Evolutionary conservation across 2,113 vertebrate genomes (phyloP).

Genomic region (Saccopteryx bilineata): DNA sequence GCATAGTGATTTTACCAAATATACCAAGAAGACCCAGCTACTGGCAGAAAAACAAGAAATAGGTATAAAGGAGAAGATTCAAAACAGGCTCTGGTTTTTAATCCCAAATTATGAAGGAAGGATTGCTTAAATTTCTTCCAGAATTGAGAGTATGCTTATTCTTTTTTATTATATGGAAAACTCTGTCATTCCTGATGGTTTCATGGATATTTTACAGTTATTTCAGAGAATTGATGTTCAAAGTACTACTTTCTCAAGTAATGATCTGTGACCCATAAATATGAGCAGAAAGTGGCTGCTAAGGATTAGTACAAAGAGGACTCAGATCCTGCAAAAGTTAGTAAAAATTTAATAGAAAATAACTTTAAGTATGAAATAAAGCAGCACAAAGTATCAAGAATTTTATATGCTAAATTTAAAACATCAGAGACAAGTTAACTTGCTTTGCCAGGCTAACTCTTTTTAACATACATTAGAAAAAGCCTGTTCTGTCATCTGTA

Average conservation of each 20-base stretch:
- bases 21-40: not conserved
- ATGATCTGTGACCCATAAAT: constrained; percentile 64
- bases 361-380: constrained; percentile 34
- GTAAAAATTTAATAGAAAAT: constrained; percentile 51
- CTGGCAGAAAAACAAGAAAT: constrained; percentile 9
- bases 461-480: constrained; percentile 49
- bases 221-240: constrained; percentile 52
- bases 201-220: constrained; percentile 17
- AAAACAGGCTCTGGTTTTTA: not conserved
- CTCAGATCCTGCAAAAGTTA: constrained; percentile 32
- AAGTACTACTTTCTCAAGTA: constrained; percentile 13
- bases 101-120: not conserved
- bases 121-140: not conserved
- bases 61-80: constrained; percentile 5
- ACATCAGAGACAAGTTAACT: constrained; percentile 48
- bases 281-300: constrained; percentile 16
- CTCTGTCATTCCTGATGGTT: constrained; percentile 51
- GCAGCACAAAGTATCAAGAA: constrained; percentile 7
- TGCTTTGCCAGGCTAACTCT: constrained; percentile 18
- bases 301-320: constrained; percentile 19
- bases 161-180: not conserved
- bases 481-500: constrained; percentile 36
- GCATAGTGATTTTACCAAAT: not conserved
- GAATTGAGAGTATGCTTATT: constrained; percentile 27
- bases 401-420: constrained; percentile 55